A percentile compares a stretch with the other conserved stretches of the same genome.
phyloP scores from a whole-genome alignment of 2,113 vertebrate species.

The Mandrillus leucophaeus region DNA sequence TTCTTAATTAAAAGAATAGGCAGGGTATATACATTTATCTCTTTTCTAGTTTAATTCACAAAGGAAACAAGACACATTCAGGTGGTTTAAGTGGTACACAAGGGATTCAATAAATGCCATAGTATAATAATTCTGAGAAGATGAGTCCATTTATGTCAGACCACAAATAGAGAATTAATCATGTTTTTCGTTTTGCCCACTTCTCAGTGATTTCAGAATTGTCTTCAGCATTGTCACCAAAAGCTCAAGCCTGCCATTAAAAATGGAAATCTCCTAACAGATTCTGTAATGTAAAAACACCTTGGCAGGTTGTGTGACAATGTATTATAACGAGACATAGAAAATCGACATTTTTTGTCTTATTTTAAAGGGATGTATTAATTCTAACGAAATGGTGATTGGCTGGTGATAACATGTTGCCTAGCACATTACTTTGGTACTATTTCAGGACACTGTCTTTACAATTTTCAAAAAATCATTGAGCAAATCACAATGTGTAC shows the following conservation, averaged over 20 bases:
- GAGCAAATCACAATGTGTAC: not conserved
- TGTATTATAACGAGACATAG: not conserved
- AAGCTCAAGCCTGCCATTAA: not conserved
- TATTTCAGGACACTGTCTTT: not conserved
- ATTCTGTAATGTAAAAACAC: not conserved
- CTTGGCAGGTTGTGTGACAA: not conserved
- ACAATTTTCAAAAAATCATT: not conserved
- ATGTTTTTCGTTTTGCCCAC: not conserved
- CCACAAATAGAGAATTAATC: not conserved
- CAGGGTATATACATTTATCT: not conserved
- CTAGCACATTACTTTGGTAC: not conserved
- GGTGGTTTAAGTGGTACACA: not conserved
- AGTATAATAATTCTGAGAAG: not conserved
- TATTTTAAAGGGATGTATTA: not conserved
- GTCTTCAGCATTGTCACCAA: not conserved
- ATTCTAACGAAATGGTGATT: not conserved
- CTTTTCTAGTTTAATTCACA: not conserved
- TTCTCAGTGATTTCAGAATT: slow-evolving; percentile 5
- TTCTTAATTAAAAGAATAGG: not conserved
- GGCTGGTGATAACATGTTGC: too few species aligned
- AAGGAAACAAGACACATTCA: not conserved
- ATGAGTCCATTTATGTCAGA: not conserved
- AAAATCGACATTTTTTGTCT: not conserved
- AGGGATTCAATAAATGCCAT: not conserved
- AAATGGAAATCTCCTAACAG: not conserved